Evolutionary conservation across 2,888 invertebrate genomes (phyloP).

Genomic region (Callyntrura guangdongensis): DNA sequence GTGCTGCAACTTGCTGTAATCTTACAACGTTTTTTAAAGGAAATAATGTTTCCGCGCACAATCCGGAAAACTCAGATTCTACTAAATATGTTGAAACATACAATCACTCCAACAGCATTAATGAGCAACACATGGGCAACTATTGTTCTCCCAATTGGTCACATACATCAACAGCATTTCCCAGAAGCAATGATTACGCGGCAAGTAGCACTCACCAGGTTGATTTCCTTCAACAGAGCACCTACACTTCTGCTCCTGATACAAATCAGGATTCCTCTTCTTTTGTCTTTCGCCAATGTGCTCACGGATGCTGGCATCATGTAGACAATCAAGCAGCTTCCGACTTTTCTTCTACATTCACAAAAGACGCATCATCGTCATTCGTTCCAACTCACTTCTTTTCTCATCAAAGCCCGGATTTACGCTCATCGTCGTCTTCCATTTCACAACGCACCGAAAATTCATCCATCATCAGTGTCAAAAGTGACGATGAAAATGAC

Average conservation of each 20-base stretch:
- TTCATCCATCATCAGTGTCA: slow-evolving; percentile 54
- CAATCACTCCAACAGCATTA: slow-evolving; percentile 48
- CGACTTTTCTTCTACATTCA: slow-evolving; percentile 19
- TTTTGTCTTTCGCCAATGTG: slow-evolving; percentile 58
- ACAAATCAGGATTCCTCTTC: slow-evolving; percentile 50
- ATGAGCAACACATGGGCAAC: slow-evolving; percentile 59
- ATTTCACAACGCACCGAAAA: slow-evolving; percentile 69
- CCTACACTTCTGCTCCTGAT: slow-evolving; percentile 31
- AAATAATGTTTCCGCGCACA: slow-evolving; percentile 47
- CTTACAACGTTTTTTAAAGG: not conserved
- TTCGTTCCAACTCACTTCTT: slow-evolving; percentile 9
- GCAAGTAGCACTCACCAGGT: slow-evolving; percentile 39
- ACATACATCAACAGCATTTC: slow-evolving; percentile 70
- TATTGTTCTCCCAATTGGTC: slow-evolving; percentile 73
- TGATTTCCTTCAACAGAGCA: slow-evolving; percentile 27
- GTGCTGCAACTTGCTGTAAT: not conserved
- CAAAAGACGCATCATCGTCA: slow-evolving; percentile 6
- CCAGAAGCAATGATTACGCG: slow-evolving; percentile 49
- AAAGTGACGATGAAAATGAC: slow-evolving; percentile 65
- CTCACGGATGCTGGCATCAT: slow-evolving; percentile 73
- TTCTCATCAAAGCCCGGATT: slow-evolving; percentile 61
- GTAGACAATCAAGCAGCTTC: slow-evolving; percentile 53
- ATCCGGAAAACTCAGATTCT: slow-evolving; percentile 36
- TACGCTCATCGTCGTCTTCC: slow-evolving; percentile 65
- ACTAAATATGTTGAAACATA: not conserved